Conservation (phyloP, 2,888 invertebrate species). For the Acanthosepion lycidas region DNA sequence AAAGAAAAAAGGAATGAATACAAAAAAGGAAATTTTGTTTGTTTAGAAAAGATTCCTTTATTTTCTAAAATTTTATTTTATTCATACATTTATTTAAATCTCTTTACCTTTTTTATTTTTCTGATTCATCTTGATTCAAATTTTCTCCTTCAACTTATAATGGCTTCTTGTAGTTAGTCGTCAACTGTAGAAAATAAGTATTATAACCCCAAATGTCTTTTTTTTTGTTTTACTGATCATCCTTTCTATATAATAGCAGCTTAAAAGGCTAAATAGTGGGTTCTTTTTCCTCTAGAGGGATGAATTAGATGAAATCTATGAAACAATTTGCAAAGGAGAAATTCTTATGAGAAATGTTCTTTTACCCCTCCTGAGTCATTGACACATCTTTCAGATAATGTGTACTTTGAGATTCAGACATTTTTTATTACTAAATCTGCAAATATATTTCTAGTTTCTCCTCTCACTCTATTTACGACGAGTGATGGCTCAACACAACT, state of each 20-base stretch:
- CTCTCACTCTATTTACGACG: too few species aligned
- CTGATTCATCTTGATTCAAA: neutral
- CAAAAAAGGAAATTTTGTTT: neutral
- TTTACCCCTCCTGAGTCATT: too few species aligned
- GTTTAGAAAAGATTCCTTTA: neutral
- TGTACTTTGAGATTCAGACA: too few species aligned
- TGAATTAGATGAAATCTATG: neutral
- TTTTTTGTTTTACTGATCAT: neutral
- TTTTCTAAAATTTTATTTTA: neutral
- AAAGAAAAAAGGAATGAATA: neutral
- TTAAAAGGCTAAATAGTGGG: neutral
- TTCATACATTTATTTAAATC: neutral
- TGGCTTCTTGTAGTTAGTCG: neutral
- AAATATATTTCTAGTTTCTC: too few species aligned
- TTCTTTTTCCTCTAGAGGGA: neutral
- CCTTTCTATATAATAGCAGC: neutral
- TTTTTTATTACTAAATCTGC: too few species aligned
- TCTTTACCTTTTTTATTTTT: neutral
- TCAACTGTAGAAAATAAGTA: neutral
- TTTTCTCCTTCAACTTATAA: neutral
- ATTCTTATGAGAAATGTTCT: too few species aligned
- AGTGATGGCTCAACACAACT: too few species aligned
- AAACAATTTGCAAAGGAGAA: neutral
- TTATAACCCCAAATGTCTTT: neutral
- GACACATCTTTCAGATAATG: too few species aligned